phyloP scores from a whole-genome alignment of 2,797 vertebrate genomes.

The Mareca penelope region DNA sequence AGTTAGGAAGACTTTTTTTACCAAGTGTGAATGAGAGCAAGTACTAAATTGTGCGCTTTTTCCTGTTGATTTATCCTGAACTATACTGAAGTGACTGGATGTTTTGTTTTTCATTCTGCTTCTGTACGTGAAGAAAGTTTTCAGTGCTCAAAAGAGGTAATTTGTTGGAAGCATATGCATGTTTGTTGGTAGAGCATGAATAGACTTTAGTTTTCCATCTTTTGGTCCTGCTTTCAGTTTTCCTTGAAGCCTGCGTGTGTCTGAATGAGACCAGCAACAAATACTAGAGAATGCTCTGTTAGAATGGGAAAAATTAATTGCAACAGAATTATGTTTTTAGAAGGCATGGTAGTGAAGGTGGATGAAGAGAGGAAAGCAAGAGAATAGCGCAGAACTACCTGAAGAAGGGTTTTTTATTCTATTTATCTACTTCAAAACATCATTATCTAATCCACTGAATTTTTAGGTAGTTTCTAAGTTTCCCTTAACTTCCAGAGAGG shows the following conservation, averaged over 20 bases:
- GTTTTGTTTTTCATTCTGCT: not conserved
- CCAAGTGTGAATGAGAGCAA: not conserved
- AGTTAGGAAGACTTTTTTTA: not conserved
- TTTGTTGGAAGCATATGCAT: constrained; percentile 13
- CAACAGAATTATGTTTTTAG: not conserved
- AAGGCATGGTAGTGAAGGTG: not conserved
- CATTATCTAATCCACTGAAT: not conserved
- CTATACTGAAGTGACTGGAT: not conserved
- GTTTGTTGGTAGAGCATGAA: not conserved
- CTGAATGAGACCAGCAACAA: not conserved
- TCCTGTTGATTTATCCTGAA: not conserved
- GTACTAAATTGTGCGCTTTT: not conserved
- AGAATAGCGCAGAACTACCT: not conserved
- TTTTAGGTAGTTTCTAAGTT: not conserved
- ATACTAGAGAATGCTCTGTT: not conserved
- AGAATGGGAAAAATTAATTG: not conserved
- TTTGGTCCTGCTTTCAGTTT: constrained; percentile 25
- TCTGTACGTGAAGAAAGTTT: not conserved
- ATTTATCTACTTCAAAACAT: not conserved
- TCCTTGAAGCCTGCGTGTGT: not conserved
- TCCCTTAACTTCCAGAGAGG: not conserved
- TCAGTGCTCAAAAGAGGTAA: not conserved
- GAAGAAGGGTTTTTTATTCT: not conserved
- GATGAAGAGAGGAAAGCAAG: not conserved
- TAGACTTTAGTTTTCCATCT: constrained; percentile 22